Percentiles rank a stretch among this genome's conserved stretches.
These are phyloP conservation scores for Caenorhabditis remanei DNA, from an alignment of 1,140 invertebrate species.

Conservation along the genomic window DNA sequence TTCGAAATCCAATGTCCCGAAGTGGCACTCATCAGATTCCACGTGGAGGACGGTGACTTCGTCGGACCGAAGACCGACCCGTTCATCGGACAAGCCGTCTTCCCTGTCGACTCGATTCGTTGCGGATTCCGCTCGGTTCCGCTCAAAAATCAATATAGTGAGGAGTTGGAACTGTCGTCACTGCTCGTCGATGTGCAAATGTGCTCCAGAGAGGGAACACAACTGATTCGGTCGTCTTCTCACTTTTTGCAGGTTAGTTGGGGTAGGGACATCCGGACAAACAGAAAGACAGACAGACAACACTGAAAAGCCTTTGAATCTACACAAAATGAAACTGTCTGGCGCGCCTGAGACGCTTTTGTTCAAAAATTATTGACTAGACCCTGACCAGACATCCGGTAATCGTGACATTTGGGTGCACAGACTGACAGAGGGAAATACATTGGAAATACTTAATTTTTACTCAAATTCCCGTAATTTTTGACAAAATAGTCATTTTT, in stretches of 20 bases:
- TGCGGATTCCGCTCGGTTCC: slow-evolving; percentile 87
- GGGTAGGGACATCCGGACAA: too few species aligned
- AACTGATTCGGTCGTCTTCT: slow-evolving; percentile 5
- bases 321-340: too few species aligned
- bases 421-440: too few species aligned
- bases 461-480: too few species aligned
- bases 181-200: slow-evolving; percentile 83
- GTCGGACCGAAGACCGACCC: slow-evolving; percentile 84
- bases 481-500: too few species aligned
- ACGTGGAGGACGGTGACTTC: slow-evolving; percentile 96
- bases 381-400: too few species aligned
- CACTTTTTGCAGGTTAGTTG: slow-evolving; percentile 15
- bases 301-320: too few species aligned
- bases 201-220: slow-evolving; percentile 36
- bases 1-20: slow-evolving; percentile 91
- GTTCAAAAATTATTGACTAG: too few species aligned
- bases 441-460: too few species aligned
- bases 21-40: slow-evolving; percentile 90
- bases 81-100: slow-evolving; percentile 96
- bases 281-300: too few species aligned
- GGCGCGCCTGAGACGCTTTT: too few species aligned
- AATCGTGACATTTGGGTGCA: too few species aligned
- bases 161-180: slow-evolving; percentile 92
- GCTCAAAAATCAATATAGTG: slow-evolving; percentile 90
- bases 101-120: slow-evolving; percentile 83